Base-by-base conservation (phyloP, 2,113 vertebrate species). In the Apistogramma diplotaenia region DNA sequence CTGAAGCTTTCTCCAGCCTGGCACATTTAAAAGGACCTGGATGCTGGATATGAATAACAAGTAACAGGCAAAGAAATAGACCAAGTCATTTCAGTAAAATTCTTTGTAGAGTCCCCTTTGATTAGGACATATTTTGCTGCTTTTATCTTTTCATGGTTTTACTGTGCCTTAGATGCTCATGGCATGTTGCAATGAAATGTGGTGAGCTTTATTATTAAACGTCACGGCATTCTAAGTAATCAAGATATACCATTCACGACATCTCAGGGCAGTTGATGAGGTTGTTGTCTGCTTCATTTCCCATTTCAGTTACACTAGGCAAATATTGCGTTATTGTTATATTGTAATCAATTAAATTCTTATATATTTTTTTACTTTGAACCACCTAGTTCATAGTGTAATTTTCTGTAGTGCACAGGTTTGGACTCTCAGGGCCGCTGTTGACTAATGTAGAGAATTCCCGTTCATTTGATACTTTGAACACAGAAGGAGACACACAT, bases 371-470 rank as follows among this genome's bases (percentile, higher is more conserved):
- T 71, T 73, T 0, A 23, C 65, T 40, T 11, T 71, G 6, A 27
- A 23, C 23, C 10, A 23, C 6, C 0, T 54, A 1, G 15, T 81
- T 6, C 3, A 56, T 16, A 1, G 5, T 35, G 35, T 2, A 29
- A 8, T 58, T 60, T 31, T 21, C 1, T 90, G 89, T 58, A 90
- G 62, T 89, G 60, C 71, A 73, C 19, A 12, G 57, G 4, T 89
- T 76, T 84, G 78, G 74, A 89, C 89, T 89, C 89, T 82, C 78
- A 84, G 89, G 59, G 89, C 87, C 89, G 89, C 89, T 91, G 85
- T 91, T 82, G 89, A 25, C 86, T 57, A 86, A 18, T 81, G 56
- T 15, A 73, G 67, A 3, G 46, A 16, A 61, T 21, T 13, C 4
- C 49, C 33, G 11, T 25, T 81, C 40, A 37, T 77, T 15, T 60